These are phyloP conservation scores for Oncorhynchus keta DNA, from an alignment of 2,113 vertebrate species.

Conservation along the genomic window DNA sequence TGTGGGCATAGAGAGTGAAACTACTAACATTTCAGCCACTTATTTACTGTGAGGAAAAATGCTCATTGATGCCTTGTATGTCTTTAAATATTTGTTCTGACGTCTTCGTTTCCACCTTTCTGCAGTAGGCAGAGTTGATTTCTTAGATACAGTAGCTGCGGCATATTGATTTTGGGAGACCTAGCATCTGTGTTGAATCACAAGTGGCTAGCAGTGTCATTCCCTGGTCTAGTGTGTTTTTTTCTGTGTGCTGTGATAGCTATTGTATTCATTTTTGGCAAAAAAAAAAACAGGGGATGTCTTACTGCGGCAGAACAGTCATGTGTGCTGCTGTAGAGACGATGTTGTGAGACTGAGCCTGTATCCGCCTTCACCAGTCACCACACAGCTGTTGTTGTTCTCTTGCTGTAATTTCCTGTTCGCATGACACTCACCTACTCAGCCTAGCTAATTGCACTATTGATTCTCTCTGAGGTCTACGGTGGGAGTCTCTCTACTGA, in stretches of 20 bases:
- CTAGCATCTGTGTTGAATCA: no score
- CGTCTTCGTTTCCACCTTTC: neutral
- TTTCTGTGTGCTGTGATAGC: no score
- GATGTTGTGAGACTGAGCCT: slow-evolving; percentile 20
- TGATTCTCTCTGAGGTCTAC: slow-evolving; percentile 17
- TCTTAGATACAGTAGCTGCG: slow-evolving; percentile 19
- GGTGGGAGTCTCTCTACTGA: no score
- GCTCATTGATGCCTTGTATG: no score
- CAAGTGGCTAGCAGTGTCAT: no score
- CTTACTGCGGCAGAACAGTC: no score
- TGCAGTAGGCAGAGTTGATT: neutral
- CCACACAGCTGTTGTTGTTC: slow-evolving; percentile 35
- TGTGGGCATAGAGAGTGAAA: no score
- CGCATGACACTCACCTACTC: slow-evolving; percentile 22
- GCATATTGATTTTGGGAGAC: slow-evolving; percentile 10
- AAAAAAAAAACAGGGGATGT: no score
- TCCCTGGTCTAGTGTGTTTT: no score
- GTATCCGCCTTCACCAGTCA: neutral
- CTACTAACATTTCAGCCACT: no score
- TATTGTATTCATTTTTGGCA: neutral
- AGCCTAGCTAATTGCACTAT: slow-evolving; percentile 42
- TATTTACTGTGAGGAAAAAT: no score
- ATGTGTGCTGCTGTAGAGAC: neutral
- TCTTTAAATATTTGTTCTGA: neutral
- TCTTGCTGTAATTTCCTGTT: slow-evolving; percentile 54